Evolutionary conservation across 2,797 vertebrate species (phyloP).

Genomic region (Okamejei kenojei): DNA sequence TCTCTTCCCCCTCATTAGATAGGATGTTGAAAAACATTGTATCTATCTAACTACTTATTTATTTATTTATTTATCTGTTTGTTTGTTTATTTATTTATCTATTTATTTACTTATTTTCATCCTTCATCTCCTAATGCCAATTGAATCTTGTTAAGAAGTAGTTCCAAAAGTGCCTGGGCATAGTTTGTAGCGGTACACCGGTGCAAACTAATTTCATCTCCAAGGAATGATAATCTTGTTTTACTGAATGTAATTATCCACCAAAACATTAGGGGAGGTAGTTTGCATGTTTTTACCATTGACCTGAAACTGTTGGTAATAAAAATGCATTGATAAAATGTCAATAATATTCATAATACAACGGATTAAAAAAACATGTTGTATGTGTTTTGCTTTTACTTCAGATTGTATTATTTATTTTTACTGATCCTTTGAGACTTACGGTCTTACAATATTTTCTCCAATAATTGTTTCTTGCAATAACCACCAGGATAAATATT

Average conservation of each 20-base stretch:
- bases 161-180: not conserved
- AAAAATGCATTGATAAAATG: not conserved
- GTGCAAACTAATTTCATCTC: not conserved
- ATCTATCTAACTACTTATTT: not conserved
- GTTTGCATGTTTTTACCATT: not conserved
- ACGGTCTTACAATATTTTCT: not conserved
- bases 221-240: not conserved
- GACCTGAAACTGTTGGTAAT: not conserved
- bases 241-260: not conserved
- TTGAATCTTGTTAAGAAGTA: not conserved
- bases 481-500: not conserved
- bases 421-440: not conserved
- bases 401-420: not conserved
- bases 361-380: not conserved
- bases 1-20: not conserved
- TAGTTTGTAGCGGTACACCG: not conserved
- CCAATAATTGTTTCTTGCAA: constrained; percentile 21
- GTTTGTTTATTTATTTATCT: too few relatives aligned
- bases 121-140: not conserved
- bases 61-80: not conserved
- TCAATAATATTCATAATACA: not conserved
- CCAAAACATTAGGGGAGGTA: not conserved
- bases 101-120: not conserved
- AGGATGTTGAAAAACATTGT: not conserved
- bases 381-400: not conserved